phyloP scores from a whole-genome alignment of 2,797 vertebrate species.

The Lindbergichthys nudifrons region DNA sequence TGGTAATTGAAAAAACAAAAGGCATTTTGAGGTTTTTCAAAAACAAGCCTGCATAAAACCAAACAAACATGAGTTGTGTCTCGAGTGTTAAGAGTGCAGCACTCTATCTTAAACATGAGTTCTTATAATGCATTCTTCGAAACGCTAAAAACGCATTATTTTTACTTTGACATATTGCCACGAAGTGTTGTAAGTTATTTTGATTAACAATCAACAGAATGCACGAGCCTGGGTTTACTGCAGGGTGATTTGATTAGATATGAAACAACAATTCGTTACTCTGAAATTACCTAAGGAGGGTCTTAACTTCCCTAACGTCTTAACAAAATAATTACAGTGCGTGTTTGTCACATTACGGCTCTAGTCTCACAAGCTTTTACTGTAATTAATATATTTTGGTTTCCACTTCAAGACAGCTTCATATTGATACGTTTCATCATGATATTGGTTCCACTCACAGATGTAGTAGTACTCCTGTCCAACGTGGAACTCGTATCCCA shows the following conservation, averaged over 20 bases:
- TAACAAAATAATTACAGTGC: neutral
- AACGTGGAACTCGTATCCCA: slow-evolving; percentile 94
- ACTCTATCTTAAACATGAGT: neutral
- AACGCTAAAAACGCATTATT: slow-evolving; percentile 46
- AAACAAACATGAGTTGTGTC: neutral
- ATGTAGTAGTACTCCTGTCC: slow-evolving; percentile 97
- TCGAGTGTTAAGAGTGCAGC: slow-evolving; percentile 17
- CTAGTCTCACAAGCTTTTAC: neutral
- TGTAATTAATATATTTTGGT: neutral
- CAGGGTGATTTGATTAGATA: slow-evolving; percentile 52
- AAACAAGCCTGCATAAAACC: neutral
- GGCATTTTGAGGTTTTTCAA: slow-evolving; percentile 2
- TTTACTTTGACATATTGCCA: slow-evolving; percentile 30
- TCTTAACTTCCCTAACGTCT: no score
- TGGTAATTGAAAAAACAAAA: slow-evolving; percentile 2
- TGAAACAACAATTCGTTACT: slow-evolving; percentile 56
- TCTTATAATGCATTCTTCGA: no score
- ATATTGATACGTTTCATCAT: no score
- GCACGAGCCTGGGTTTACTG: slow-evolving; percentile 49
- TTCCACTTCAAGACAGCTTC: neutral
- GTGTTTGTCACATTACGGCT: neutral
- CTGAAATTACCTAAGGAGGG: slow-evolving; percentile 42
- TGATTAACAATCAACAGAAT: slow-evolving; percentile 61
- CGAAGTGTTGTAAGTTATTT: slow-evolving; percentile 51
- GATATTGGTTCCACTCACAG: slow-evolving; percentile 83